Evolutionary conservation across 2,113 vertebrate genomes (phyloP).

Genomic region (Xenopus tropicalis): DNA sequence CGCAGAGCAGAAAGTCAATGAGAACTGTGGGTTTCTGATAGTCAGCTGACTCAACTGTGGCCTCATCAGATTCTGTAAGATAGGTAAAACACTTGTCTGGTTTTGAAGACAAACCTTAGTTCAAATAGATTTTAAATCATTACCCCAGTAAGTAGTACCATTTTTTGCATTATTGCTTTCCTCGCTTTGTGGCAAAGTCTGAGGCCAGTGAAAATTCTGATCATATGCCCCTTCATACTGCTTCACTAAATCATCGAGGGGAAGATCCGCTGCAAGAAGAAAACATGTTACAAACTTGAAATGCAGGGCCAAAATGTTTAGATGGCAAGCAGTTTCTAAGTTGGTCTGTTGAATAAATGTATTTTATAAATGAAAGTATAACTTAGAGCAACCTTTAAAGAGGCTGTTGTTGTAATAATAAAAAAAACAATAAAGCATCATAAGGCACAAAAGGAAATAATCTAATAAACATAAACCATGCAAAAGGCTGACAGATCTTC

Average conservation of each 20-base stretch:
- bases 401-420: too few relatives aligned
- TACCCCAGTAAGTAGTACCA: constrained; percentile 48
- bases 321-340: too few relatives aligned
- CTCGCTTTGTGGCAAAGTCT: constrained; percentile 68
- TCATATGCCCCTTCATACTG: constrained; percentile 90
- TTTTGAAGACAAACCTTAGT: not conserved
- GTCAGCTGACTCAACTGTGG: constrained; percentile 51
- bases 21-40: constrained; percentile 73
- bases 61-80: constrained; percentile 66
- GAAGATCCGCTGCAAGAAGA: constrained; percentile 76
- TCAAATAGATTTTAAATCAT: not conserved
- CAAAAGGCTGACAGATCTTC: too few relatives aligned
- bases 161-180: constrained; percentile 78
- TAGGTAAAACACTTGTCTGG: constrained; percentile 22
- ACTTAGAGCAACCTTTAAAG: too few relatives aligned
- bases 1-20: constrained; percentile 82
- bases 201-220: constrained; percentile 85
- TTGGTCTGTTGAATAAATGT: too few relatives aligned
- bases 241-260: constrained; percentile 82
- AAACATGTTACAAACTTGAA: constrained; percentile 12
- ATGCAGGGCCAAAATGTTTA: not conserved
- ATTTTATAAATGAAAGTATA: too few relatives aligned
- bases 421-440: too few relatives aligned
- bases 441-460: too few relatives aligned
- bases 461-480: too few relatives aligned